Evolutionary conservation across 2,888 invertebrate genomes (phyloP).

Genomic region (Orthosia cruda): DNA sequence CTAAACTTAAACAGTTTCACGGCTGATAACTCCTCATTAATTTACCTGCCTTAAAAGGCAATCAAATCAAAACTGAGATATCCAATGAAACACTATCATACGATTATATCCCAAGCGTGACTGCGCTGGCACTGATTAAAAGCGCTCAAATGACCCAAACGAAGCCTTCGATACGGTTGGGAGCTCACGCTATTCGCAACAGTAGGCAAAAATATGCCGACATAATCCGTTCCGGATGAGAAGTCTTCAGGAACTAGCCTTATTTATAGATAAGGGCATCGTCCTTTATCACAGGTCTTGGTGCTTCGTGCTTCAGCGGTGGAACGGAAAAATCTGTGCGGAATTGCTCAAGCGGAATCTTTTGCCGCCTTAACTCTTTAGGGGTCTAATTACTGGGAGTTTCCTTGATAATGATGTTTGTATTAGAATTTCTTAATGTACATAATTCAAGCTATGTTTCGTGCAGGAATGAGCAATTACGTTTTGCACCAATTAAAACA

Average conservation of each 20-base stretch:
- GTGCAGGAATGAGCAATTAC: conserved; percentile 32
- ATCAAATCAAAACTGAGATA: conserved; percentile 56
- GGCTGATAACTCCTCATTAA: conserved; percentile 25
- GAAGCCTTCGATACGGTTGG: conserved; percentile 56
- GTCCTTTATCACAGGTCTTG: conserved; percentile 74
- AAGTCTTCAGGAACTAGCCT: conserved; percentile 79
- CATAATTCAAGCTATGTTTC: conserved; percentile 24
- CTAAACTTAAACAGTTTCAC: conserved; percentile 21
- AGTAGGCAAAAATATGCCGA: conserved; percentile 63
- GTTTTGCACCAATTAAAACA: conserved; percentile 38
- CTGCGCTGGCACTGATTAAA: conserved; percentile 61
- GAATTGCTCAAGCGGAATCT: conserved; percentile 44
- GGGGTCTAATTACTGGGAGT: neutral
- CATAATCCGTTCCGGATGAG: conserved; percentile 76
- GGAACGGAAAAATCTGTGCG: conserved; percentile 68
- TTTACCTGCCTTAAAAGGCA: conserved; percentile 39
- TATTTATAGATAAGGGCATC: conserved; percentile 80
- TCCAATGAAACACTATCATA: conserved; percentile 60
- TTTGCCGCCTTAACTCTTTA: neutral
- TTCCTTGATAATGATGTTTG: conserved; percentile 21
- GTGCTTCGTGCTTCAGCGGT: conserved; percentile 62
- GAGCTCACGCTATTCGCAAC: conserved; percentile 62
- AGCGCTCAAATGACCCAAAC: conserved; percentile 63
- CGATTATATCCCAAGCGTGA: conserved; percentile 58
- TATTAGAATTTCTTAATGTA: conserved; percentile 24